Base-by-base conservation (phyloP, 2,888 invertebrate species). In the Odontomyia ornata region DNA sequence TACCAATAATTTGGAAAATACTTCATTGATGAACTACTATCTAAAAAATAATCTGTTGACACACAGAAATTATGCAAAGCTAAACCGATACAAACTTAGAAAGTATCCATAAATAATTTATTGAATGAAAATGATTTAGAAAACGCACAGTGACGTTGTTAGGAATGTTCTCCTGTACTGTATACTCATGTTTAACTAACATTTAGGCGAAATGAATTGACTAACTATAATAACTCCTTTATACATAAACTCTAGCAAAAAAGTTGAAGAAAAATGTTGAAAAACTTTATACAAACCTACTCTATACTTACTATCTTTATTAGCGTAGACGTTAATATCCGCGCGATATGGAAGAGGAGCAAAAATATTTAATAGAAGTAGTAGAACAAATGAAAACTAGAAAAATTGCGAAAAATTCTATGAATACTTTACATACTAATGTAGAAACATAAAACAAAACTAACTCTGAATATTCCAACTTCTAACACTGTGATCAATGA, bases 401-500 rank as follows among this genome's bases (percentile, higher is more conserved):
- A 43, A 23, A 47, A 52, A 47, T 25, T 27, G 36, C 5, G 15
- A 75, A 75, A 60, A 69, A 46, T 3, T 21, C 43, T 69, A 23
- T 43, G 30, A 69, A 69, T 43, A 69, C 36, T 36, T 36, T 36
- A 36, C 9, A 9, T 36, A 36, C 9, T 3, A 36, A 36, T 36
- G 9, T 36, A 3, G 36, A 69, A 43, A 21, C 15, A 43, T 15
- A 36, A 67, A 21, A 71, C 21, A 43, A n/a, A 72, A 21, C 56
- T 52, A 23, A 25, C 25, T 76, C 57, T 75, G 78, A 79, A 78
- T 79, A 78, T 79, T 79, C 77, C 78, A 79, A 79, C 78, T 79
- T 77, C 78, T 79, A 72, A 78, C 79, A 79, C 79, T 79, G 79
- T 79, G 79, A 79, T 79, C 69, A 30, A 77, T 15, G 23, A 46